Evolutionary conservation across 2,113 vertebrate genomes (phyloP).

Genomic region (Heteronetta atricapilla): DNA sequence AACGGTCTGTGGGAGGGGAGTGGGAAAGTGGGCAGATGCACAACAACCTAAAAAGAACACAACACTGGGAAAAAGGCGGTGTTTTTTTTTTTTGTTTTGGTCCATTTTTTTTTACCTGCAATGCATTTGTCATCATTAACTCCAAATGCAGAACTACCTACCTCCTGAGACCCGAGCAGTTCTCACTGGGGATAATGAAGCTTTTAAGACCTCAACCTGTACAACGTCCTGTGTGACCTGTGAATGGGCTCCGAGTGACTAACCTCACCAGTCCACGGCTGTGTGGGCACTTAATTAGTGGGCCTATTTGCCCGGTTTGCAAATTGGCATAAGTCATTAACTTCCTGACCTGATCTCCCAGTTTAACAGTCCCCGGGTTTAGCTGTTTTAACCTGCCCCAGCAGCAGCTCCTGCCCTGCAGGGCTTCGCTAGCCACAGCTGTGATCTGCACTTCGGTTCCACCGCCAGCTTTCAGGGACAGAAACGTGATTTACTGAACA

Average conservation of each 20-base stretch:
- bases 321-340: not conserved
- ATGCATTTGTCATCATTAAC: slow-evolving; percentile 11
- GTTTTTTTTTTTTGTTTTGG: not conserved
- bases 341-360: not conserved
- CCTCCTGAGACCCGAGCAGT: not conserved
- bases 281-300: not conserved
- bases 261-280: not conserved
- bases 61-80: slow-evolving; percentile 1
- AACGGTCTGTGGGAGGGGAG: slow-evolving; percentile 15
- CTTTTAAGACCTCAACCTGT: not conserved
- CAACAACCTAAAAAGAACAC: slow-evolving; percentile 9
- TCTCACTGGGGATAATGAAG: not conserved
- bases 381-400: not conserved
- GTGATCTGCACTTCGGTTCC: not conserved
- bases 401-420: not conserved
- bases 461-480: not conserved
- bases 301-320: not conserved
- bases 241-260: accelerated
- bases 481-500: not conserved
- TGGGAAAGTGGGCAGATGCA: slow-evolving; percentile 52
- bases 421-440: not conserved
- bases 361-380: not conserved
- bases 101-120: slow-evolving; percentile 1
- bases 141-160: not conserved
- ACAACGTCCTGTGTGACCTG: not conserved